These are phyloP conservation scores for Halcyon chelicuti DNA, from an alignment of 2,797 vertebrate species.

Conservation along the genomic window DNA sequence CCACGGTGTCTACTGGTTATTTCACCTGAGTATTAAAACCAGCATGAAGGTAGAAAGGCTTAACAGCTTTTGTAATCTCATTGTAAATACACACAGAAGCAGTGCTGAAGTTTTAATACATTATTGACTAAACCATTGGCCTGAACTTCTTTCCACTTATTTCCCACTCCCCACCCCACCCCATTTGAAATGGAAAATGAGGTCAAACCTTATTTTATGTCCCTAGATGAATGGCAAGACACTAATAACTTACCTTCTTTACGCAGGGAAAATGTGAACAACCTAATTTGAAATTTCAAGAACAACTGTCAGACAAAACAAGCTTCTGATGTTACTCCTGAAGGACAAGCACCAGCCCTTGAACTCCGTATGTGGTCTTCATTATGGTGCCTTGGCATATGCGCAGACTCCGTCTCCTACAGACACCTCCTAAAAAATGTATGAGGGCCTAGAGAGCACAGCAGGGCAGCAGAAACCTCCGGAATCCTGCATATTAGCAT, in stretches of 20 bases:
- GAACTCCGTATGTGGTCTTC: constrained; percentile 59
- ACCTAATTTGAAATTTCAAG: constrained; percentile 33
- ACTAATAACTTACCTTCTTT: neutral
- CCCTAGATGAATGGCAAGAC: neutral
- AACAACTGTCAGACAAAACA: constrained; percentile 38
- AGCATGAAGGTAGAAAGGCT: neutral
- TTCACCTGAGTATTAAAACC: neutral
- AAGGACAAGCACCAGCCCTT: constrained; percentile 70
- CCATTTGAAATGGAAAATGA: neutral
- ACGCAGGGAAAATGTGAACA: neutral
- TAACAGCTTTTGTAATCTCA: neutral
- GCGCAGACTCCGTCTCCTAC: constrained; percentile 58
- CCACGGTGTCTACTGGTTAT: neutral
- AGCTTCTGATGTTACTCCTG: constrained; percentile 23
- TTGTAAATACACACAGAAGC: neutral
- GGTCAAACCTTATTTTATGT: neutral
- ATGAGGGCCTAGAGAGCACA: constrained; percentile 71
- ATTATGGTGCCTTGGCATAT: constrained; percentile 34
- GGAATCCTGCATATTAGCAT: constrained; percentile 71
- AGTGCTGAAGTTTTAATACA: neutral
- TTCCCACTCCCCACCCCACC: neutral
- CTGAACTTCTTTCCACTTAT: neutral
- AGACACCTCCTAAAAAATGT: constrained; percentile 71
- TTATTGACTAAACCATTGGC: neutral
- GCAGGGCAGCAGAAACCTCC: constrained; percentile 61